Evolutionary conservation across 1,140 invertebrate species (phyloP), one percentile per base, ranked within the genome.

Genomic region (Frieseomelitta varia): DNA sequence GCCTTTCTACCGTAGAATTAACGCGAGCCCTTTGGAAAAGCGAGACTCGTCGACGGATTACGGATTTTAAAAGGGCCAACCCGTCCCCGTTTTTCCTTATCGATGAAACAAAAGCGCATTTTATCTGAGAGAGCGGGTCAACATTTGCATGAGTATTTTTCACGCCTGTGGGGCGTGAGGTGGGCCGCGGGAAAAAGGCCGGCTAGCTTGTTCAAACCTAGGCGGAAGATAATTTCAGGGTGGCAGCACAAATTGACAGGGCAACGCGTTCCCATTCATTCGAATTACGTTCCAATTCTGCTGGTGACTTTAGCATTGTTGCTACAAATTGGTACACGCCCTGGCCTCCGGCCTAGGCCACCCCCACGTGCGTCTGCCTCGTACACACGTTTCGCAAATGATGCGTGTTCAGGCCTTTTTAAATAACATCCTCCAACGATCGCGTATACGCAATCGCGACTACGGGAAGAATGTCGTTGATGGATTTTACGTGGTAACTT

Each of bases 261-360:
- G 89, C 92, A 92, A 95, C 93, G 91, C 88, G 91, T 94, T 93
- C 85, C 92, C 89, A 94, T 94, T 95, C 93, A 94, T 91, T 93
- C 91, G 91, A 95, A 94, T 95, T 95, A 95, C 94, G 92, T 92
- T 91, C 88, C 93, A 92, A 94, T 94, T 93, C 94, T 95, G 94
- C 88, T 85, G 89, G 92, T 95, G 94, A 94, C 94, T 95, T 94
- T 92, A 90, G 92, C 91, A 94, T 95, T 94, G 93, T 94, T 93
- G 93, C 90, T 94, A 90, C 92, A 94, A 94, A 94, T 94, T 94
- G 94, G 94, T 94, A 91, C 88, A 93, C 94, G 94, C 94, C 94
- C 93, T 93, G 90, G 91, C 94, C 87, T 78, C 75, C 58, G 63
- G 79, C 93, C 81, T 79, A 47, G 21, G 39, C 39, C 83, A 58